A percentile compares a stretch with the other conserved stretches of the same genome.
Evolutionary conservation across 1,140 invertebrate genomes (phyloP).

Genomic region (Drosophila azteca): DNA sequence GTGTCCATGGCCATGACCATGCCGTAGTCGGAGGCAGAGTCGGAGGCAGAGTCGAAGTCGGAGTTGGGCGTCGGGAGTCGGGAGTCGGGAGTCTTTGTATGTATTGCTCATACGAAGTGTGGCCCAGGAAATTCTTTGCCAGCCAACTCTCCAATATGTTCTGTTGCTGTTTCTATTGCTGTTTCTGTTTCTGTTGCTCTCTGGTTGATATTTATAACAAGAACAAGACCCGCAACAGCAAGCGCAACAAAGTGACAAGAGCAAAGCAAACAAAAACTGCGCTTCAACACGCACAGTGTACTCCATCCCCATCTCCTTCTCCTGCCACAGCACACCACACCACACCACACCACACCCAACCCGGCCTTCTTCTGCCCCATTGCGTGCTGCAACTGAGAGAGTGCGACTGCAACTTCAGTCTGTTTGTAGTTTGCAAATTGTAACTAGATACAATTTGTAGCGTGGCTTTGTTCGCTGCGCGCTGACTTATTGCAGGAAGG

Average conservation of each 20-base stretch:
- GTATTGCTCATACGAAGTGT: constrained; percentile 62
- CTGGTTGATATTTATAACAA: constrained; percentile 53
- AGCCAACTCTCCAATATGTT: constrained; percentile 26
- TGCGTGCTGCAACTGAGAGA: constrained; percentile 30
- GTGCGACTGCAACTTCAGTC: constrained; percentile 15
- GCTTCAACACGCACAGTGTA: constrained; percentile 75
- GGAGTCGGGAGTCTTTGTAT: constrained; percentile 14
- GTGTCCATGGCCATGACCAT: constrained; percentile 38
- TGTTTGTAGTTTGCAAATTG: constrained; percentile 82
- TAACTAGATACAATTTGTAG: constrained; percentile 82
- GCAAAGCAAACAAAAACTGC: constrained; percentile 69
- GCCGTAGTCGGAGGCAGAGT: not conserved
- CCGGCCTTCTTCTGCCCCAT: constrained; percentile 12
- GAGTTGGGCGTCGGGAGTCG: no score
- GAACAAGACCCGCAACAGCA: constrained; percentile 32
- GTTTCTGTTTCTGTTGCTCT: constrained; percentile 15
- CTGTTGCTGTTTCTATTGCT: constrained; percentile 25
- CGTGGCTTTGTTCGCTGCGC: constrained; percentile 75
- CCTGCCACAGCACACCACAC: no score
- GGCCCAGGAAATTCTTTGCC: constrained; percentile 41
- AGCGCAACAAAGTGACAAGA: constrained; percentile 41
- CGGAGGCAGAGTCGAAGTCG: not conserved
- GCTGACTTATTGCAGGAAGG: constrained; percentile 79
- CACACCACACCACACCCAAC: not conserved
- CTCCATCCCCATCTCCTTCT: constrained; percentile 12